These are phyloP conservation scores for Drosophila mettleri DNA, from an alignment of 2,888 invertebrate genomes.

Conservation along the genomic window DNA sequence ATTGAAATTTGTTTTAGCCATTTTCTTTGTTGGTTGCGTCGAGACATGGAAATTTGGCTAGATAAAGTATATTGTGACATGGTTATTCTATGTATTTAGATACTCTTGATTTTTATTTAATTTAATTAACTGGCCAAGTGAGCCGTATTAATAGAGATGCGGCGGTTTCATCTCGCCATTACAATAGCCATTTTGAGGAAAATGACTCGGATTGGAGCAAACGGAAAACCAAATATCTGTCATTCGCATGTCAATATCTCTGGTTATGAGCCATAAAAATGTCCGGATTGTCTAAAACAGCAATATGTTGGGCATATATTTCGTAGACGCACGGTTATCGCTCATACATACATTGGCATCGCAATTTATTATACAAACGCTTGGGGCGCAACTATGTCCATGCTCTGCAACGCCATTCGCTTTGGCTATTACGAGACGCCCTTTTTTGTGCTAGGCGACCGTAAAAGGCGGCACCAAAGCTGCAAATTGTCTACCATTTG, in stretches of 20 bases:
- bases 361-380: slow-evolving; percentile 58
- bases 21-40: not conserved
- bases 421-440: slow-evolving; percentile 51
- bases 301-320: slow-evolving; percentile 41
- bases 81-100: slow-evolving; percentile 15
- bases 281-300: slow-evolving; percentile 18
- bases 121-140: slow-evolving; percentile 62
- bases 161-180: slow-evolving; percentile 22
- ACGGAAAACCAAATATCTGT: slow-evolving; percentile 48
- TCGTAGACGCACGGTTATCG: slow-evolving; percentile 65
- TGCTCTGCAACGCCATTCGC: slow-evolving; percentile 40
- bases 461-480: slow-evolving; percentile 60
- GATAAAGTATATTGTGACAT: slow-evolving; percentile 7
- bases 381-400: slow-evolving; percentile 57
- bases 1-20: slow-evolving; percentile 52
- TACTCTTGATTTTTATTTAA: slow-evolving; percentile 49
- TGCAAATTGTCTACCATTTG: slow-evolving; percentile 76
- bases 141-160: slow-evolving; percentile 18
- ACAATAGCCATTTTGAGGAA: too few species aligned
- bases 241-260: slow-evolving; percentile 56
- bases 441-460: slow-evolving; percentile 38
- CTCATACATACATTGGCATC: slow-evolving; percentile 55
- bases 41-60: slow-evolving; percentile 25
- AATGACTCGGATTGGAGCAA: slow-evolving; percentile 22
- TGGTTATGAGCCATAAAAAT: slow-evolving; percentile 71